phyloP scores from a whole-genome alignment of 1,140 invertebrate species.

The Druon quercuslanigerum region DNA sequence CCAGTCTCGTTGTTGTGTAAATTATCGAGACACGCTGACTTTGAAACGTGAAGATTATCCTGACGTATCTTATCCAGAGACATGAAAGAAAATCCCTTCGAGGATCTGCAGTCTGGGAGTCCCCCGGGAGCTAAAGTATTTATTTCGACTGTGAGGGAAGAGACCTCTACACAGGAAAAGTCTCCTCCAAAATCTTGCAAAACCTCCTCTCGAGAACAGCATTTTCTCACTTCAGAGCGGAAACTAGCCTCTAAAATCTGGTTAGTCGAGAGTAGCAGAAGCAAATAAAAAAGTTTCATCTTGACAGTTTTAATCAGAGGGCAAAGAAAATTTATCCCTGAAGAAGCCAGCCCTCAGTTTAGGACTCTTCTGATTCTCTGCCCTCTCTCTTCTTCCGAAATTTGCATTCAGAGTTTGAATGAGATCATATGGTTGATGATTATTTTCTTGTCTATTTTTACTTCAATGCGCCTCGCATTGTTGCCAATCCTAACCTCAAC shows the following conservation, averaged over 20 bases:
- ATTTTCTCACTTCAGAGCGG: neutral
- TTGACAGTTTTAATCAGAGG: neutral
- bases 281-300: neutral
- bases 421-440: neutral
- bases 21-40: neutral
- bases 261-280: neutral
- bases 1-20: neutral
- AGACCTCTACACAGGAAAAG: neutral
- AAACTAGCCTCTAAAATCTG: neutral
- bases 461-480: neutral
- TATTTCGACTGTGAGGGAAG: neutral
- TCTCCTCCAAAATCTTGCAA: neutral
- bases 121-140: slow-evolving; percentile 6
- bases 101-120: neutral
- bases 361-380: neutral
- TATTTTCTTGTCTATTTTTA: slow-evolving; percentile 12
- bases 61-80: slow-evolving; percentile 7
- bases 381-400: neutral
- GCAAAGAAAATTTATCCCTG: neutral
- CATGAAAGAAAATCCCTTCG: neutral
- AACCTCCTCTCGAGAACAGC: neutral
- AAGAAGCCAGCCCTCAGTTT: no score
- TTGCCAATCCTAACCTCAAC: neutral
- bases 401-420: neutral
- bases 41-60: neutral